Evolutionary conservation across 2,888 invertebrate species (phyloP).

Genomic region (Clitarchus hookeri): DNA sequence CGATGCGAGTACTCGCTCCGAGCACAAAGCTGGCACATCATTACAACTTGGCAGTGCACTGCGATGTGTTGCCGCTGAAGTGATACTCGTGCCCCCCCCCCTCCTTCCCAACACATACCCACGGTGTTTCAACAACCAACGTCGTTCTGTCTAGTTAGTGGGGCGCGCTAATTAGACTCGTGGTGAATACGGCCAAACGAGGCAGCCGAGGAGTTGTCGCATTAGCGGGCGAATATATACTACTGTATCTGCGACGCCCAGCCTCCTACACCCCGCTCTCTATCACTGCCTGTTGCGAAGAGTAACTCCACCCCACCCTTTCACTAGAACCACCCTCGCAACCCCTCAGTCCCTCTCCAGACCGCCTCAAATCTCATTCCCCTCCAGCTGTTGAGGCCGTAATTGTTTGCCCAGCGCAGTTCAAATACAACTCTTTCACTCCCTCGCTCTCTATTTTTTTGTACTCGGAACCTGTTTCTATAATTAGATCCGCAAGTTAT

Average conservation of each 20-base stretch:
- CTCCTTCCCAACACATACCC: too few species aligned
- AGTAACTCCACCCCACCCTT: neutral
- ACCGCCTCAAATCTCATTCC: neutral
- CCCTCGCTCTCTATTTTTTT: neutral
- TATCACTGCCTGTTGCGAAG: neutral
- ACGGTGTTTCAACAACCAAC: neutral
- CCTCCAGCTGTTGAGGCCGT: neutral
- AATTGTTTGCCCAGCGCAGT: constrained; percentile 9
- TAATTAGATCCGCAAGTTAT: constrained; percentile 6
- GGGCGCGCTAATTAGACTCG: neutral
- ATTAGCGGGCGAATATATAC: neutral
- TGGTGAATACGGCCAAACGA: neutral
- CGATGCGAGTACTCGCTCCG: too few species aligned
- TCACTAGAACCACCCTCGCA: neutral
- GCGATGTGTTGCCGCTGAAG: neutral
- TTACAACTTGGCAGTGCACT: neutral
- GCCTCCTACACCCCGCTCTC: neutral
- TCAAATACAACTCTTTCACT: neutral
- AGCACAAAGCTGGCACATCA: neutral
- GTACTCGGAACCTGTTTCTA: neutral
- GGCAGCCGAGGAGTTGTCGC: neutral
- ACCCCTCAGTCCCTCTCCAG: neutral
- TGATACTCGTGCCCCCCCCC: neutral
- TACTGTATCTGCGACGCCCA: neutral
- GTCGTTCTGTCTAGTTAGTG: neutral